Base-by-base conservation (phyloP, 2,113 vertebrate genomes). In the Acrocephalus kingi region DNA sequence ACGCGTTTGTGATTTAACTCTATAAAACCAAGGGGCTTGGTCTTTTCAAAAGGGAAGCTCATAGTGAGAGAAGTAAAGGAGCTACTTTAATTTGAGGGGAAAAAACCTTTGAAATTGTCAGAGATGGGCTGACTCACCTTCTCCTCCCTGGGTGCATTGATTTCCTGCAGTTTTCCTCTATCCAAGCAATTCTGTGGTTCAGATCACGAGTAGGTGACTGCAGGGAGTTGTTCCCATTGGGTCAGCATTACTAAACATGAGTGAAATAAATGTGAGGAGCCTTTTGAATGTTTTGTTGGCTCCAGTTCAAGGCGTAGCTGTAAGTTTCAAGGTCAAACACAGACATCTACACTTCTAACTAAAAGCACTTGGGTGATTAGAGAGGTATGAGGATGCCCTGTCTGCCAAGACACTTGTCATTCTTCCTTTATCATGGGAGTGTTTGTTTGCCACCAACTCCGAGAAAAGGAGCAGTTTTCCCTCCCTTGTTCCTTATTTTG, bases 51-150 rank as follows among this genome's bases (percentile, higher is more conserved):
- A 10, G 21, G 10, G 6, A 27, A 41, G 41, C 22, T 75, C 3
- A 0, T 9, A 21, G 18, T 0, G 4, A 66, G 59, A 61, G 31
- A 18, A 48, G 22, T 6, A 15, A 67, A 56, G 49, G 49, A 79
- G n/a, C 0, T 4, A 27, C 48, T 91, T 59, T n/a, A 28, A 15
- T 33, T 6, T 21, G 28, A 10, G 48, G 71, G 13, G 4, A 3
- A 15, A n/a, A 63, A 58, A 58, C 8, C 5, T n/a, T 45, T 55
- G 55, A 84, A 63, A 17, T 27, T 8, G 55, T 66, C 30, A 25
- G 55, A 15, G 19, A 18, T 52, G 48, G 33, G 80, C 52, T 69
- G 46, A 51, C 39, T 93, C 46, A n/a, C 15, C 31, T 68, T 3
- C 12, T 69, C 24, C 37, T 83, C 7, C 45, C 20, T 11, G 72